These are phyloP conservation scores for Hyppa rectilinea DNA, from an alignment of 2,888 invertebrate genomes.

Conservation along the genomic window DNA sequence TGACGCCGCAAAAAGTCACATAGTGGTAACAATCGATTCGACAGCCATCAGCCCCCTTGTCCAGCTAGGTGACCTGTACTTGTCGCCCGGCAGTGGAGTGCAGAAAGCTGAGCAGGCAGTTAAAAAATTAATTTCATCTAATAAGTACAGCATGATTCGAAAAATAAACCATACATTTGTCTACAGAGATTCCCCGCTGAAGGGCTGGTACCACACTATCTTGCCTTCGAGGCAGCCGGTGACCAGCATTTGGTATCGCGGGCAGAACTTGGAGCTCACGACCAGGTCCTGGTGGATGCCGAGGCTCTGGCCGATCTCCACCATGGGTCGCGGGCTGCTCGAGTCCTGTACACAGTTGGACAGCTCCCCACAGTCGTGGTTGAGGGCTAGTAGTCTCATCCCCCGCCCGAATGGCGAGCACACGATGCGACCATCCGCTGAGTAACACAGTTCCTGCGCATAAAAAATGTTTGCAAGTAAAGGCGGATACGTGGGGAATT, in stretches of 20 bases:
- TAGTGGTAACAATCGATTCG: not conserved
- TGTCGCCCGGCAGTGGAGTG: not conserved
- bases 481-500: not conserved
- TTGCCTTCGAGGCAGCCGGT: slow-evolving; percentile 97
- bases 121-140: slow-evolving; percentile 33
- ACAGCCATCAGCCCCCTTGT: slow-evolving; percentile 5
- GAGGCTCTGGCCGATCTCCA: slow-evolving; percentile 93
- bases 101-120: slow-evolving; percentile 33
- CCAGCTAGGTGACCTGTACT: not conserved
- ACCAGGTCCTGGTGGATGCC: slow-evolving; percentile 95
- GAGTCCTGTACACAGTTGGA: slow-evolving; percentile 90
- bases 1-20: not conserved
- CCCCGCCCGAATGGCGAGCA: slow-evolving; percentile 97
- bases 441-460: slow-evolving; percentile 95
- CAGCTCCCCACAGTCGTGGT: slow-evolving; percentile 94
- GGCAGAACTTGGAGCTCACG: slow-evolving; percentile 97
- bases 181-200: slow-evolving; percentile 82
- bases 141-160: slow-evolving; percentile 48
- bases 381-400: slow-evolving; percentile 95
- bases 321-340: slow-evolving; percentile 71
- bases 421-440: slow-evolving; percentile 96
- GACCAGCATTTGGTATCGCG: slow-evolving; percentile 95
- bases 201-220: slow-evolving; percentile 97
- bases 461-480: not conserved
- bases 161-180: slow-evolving; percentile 30